Percentiles rank a stretch among this genome's conserved stretches.
phyloP scores from a whole-genome alignment of 2,888 invertebrate genomes.

The Acanthacorydalis orientalis region DNA sequence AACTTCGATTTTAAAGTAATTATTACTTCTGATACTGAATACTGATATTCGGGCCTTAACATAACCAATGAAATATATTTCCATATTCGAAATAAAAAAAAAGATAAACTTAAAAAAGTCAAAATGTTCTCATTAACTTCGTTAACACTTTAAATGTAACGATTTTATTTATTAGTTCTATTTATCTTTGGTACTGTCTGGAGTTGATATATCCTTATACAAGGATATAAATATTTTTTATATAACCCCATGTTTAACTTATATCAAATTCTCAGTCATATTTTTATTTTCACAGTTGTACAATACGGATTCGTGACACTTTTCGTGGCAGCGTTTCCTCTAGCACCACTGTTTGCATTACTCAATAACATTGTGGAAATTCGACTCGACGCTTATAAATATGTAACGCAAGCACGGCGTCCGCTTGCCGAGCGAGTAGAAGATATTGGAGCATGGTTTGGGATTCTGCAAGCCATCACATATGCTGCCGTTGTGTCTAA shows the following conservation, averaged over 20 bases:
- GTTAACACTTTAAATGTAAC: too few relatives aligned
- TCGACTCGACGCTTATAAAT: slow-evolving; percentile 87
- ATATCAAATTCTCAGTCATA: background rate
- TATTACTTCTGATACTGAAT: too few relatives aligned
- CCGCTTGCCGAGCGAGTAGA: slow-evolving; percentile 81
- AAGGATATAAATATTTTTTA: too few relatives aligned
- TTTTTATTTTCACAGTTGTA: slow-evolving; percentile 45
- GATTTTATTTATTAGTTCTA: too few relatives aligned
- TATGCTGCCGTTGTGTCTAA: slow-evolving; percentile 78
- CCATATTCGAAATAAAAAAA: too few relatives aligned
- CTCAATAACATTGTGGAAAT: slow-evolving; percentile 94
- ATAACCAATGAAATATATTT: too few relatives aligned
- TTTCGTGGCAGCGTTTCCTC: slow-evolving; percentile 92
- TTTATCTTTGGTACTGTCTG: too few relatives aligned
- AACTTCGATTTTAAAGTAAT: too few relatives aligned
- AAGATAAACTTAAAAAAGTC: too few relatives aligned
- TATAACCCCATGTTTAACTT: background rate
- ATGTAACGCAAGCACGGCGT: slow-evolving; percentile 83
- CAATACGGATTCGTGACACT: slow-evolving; percentile 96
- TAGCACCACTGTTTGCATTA: slow-evolving; percentile 88
- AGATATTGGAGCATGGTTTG: slow-evolving; percentile 87
- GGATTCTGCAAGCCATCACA: slow-evolving; percentile 79
- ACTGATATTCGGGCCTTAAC: too few relatives aligned
- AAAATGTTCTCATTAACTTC: too few relatives aligned
- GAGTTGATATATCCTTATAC: too few relatives aligned